A percentile compares a stretch with the other conserved stretches of the same genome.
Conservation (phyloP, 2,888 invertebrate species). For the Trichopoda pennipes region DNA sequence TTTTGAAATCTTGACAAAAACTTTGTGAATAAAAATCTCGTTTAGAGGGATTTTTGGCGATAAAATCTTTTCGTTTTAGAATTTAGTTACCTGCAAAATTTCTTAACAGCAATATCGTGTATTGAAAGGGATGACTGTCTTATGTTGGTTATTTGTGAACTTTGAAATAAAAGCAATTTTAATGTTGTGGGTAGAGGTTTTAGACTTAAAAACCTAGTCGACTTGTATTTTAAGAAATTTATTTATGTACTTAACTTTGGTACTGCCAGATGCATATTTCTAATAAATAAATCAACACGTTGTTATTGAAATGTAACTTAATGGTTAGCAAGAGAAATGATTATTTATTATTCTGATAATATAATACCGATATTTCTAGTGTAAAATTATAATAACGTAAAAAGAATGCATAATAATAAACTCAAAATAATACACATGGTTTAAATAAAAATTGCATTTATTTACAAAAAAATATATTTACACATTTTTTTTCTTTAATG, state of each 20-base stretch:
- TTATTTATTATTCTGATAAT: constrained; percentile 36
- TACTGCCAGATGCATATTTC: constrained; percentile 37
- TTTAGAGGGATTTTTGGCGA: too few relatives aligned
- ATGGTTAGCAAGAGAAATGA: constrained; percentile 26
- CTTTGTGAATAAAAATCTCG: too few relatives aligned
- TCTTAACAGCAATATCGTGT: too few relatives aligned
- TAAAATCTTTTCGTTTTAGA: too few relatives aligned
- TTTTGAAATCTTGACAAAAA: too few relatives aligned
- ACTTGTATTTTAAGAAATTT: not conserved
- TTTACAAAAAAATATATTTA: not conserved
- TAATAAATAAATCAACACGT: constrained; percentile 43
- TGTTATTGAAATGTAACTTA: constrained; percentile 32
- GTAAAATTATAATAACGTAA: constrained; percentile 3
- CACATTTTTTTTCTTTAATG: not conserved
- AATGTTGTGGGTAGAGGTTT: not conserved
- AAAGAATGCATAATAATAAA: constrained; percentile 1
- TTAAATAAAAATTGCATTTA: not conserved
- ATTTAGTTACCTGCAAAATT: too few relatives aligned
- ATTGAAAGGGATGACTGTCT: too few relatives aligned
- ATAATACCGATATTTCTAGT: constrained; percentile 17
- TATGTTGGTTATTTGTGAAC: too few relatives aligned
- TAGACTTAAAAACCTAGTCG: constrained; percentile 9
- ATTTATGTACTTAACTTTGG: constrained; percentile 14
- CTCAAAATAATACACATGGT: not conserved
- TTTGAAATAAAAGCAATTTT: not conserved